Base-by-base conservation (phyloP, 2,888 invertebrate genomes). In the Polymixis flavicincta region DNA sequence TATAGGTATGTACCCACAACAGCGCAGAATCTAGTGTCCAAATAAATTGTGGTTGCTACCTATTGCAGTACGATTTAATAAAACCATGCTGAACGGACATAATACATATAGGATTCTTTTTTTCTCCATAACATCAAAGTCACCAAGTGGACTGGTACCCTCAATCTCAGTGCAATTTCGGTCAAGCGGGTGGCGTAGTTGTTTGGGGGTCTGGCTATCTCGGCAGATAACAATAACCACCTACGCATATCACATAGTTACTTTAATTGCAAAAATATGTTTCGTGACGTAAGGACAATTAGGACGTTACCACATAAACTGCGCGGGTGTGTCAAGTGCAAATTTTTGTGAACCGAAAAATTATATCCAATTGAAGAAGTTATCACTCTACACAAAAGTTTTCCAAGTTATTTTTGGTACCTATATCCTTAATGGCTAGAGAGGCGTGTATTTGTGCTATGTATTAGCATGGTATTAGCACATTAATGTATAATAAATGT, bases 281-380 rank as follows among this genome's bases (percentile, higher is more conserved):
- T 65, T 69, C 50, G 72, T 84, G 80, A 84, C 57, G 45, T 54
- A 48, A 1, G 0, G 2, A 48, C 14, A 71, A 57, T 66, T 17
- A 67, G 63, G 19, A 59, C 52, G 48, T 67, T 55, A 11, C 9
- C n/a, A 32, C 0, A 63, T 25, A 8, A 59, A 63, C 0, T 42
- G 22, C 17, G 68, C 73, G 80, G 81, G 80, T 80, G 81, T 80
- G 80, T 73, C 74, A 65, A 45, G 45, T 28, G 73, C 55, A 57
- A 74, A 80, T 80, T 69, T 57, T 65, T 50, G 54, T 64, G 42
- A 14, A n/a, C 60, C n/a, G 6, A 37, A 60, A 45, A 71, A 19
- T 60, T 25, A 48, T 48, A 57, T 28, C 37, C 37, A 52, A 57
- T 52, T 57, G 17, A 63, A 66, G 11, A 57, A 79, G 67, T 80